Base-by-base conservation (phyloP, 2,113 vertebrate genomes). In the Microtus pennsylvanicus region DNA sequence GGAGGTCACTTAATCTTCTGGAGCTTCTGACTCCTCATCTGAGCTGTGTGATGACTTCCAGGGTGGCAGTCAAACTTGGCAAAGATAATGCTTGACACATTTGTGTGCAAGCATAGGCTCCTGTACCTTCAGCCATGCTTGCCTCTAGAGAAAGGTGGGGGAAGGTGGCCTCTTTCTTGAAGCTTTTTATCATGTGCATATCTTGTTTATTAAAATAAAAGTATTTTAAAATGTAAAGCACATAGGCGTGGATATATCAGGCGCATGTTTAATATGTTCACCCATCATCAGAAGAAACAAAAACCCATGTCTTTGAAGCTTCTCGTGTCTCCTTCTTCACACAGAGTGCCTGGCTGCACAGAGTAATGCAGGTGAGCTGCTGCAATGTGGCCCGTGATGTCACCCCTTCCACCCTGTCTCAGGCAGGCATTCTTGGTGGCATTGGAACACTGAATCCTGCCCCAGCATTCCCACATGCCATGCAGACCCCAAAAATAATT, bases 1-100 rank as follows among this genome's bases (percentile, higher is more conserved):
- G 47, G 80, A 92, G 80, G 95, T 94, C 76, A 85, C 65, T 67
- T 94, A 45, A 65, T 52, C 17, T 91, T 82, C 45, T 24, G 33
- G 35, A 94, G 38, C 58, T 81, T 93, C 55, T 6, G 9, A 24
- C n/a, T 42, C 28, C 67, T 92, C 50, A 7, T 45, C 58, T 28
- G 81, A 81, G 52, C 72, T 5, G 0, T 30, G 22, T 52, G 63
- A 9, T 45, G 63, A 82, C 38, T 78, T 38, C 38, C 2, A n/a
- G 61, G 58, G 75, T n/a, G 67, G 38, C 38, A 65, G 38, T 58
- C 42, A 94, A 33, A 30, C 67, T 82, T n/a, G 76, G 42, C 75
- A 70, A 50, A 90, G 65, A 69, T 52, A 55, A 33, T 19, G 3
- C 38, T 38, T 90, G 94, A 70, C 55, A 9, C 1, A 9, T 16